phyloP scores from a whole-genome alignment of 1,140 invertebrate species.

The Galleria mellonella region DNA sequence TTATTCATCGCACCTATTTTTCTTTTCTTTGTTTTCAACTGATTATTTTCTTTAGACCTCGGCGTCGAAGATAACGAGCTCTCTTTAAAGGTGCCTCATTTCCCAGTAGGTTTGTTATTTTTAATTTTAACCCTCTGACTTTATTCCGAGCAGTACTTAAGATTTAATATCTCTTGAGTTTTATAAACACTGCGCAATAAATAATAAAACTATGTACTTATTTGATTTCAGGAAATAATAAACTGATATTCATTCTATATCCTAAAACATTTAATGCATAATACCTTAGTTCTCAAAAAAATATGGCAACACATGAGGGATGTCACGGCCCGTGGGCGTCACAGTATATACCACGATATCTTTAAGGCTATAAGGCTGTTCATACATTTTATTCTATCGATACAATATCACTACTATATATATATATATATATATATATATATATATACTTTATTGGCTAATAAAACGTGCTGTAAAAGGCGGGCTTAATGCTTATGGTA shows the following conservation, averaged over 20 bases:
- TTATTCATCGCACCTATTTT: slow-evolving; percentile 24
- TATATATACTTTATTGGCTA: no score
- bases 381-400: no score
- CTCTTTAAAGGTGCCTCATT: slow-evolving; percentile 33
- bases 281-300: no score
- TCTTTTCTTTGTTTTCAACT: slow-evolving; percentile 28
- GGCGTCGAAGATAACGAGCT: slow-evolving; percentile 35
- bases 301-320: no score
- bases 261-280: no score
- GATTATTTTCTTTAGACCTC: slow-evolving; percentile 33
- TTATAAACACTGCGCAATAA: slow-evolving; percentile 2
- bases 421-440: no score
- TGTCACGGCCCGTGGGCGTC: no score
- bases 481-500: no score
- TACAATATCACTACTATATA: no score
- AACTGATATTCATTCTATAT: slow-evolving; percentile 1
- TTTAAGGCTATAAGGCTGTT: no score
- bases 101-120: slow-evolving; percentile 35
- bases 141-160: slow-evolving; percentile 14
- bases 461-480: no score
- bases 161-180: slow-evolving; percentile 7
- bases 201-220: background rate
- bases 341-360: no score
- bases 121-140: slow-evolving; percentile 27
- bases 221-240: slow-evolving; percentile 1